phyloP scores from a whole-genome alignment of 2,888 invertebrate species.

The Marronus borbonicus region DNA sequence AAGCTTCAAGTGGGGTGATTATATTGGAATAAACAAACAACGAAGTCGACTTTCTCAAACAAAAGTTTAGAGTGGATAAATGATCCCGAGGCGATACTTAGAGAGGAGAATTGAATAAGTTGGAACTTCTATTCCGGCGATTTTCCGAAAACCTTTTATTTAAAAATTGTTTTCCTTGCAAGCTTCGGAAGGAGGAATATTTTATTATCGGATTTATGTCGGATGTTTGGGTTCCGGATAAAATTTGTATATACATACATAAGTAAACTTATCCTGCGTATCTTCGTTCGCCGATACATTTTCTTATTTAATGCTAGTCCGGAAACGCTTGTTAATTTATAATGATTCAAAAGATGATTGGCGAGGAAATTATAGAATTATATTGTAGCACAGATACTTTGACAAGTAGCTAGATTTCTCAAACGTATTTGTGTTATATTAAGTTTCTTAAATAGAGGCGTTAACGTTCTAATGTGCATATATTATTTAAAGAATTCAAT shows the following conservation, averaged over 20 bases:
- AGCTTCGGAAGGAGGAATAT: not conserved
- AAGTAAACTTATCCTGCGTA: not conserved
- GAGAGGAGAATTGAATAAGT: slow-evolving; percentile 11
- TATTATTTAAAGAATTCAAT: too few relatives aligned
- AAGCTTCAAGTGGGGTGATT: slow-evolving; percentile 14
- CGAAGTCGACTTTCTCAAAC: slow-evolving; percentile 27
- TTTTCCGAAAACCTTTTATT: slow-evolving; percentile 16
- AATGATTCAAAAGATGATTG: too few relatives aligned
- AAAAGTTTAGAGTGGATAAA: slow-evolving; percentile 19
- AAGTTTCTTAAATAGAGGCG: too few relatives aligned
- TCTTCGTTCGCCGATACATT: too few relatives aligned
- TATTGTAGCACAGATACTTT: too few relatives aligned
- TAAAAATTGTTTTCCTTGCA: not conserved
- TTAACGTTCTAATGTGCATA: too few relatives aligned
- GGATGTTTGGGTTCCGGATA: not conserved
- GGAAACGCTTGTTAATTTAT: too few relatives aligned
- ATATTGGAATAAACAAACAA: slow-evolving; percentile 29
- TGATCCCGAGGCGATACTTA: slow-evolving; percentile 16
- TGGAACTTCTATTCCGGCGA: slow-evolving; percentile 18
- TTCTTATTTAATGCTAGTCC: too few relatives aligned
- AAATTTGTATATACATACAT: not conserved
- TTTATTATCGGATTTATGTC: slow-evolving; percentile 31
- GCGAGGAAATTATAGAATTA: too few relatives aligned
- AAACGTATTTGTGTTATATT: too few relatives aligned
- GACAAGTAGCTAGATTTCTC: too few relatives aligned